These are phyloP conservation scores for Paelopatides confundens DNA, from an alignment of 53 echinoderm and acorn worm species.

Conservation along the genomic window DNA sequence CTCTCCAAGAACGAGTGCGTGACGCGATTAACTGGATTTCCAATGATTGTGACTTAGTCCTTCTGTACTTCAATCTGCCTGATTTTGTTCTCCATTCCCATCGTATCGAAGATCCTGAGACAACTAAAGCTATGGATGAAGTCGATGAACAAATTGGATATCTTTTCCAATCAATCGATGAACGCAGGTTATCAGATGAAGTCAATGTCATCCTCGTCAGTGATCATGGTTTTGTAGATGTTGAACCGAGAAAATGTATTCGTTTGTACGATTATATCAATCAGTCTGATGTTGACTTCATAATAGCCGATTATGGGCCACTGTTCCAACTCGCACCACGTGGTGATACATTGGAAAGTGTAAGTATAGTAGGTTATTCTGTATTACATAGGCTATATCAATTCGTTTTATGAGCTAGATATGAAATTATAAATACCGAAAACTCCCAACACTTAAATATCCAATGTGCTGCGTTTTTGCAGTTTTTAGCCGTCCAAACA, in stretches of 20 bases:
- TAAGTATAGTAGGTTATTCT: neutral
- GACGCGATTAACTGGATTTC: conserved; percentile 37
- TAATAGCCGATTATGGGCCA: conserved; percentile 57
- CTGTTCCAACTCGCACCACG: conserved; percentile 37
- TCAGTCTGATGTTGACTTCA: conserved; percentile 48
- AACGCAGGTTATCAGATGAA: conserved; percentile 44
- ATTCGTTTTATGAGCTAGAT: too few relatives aligned
- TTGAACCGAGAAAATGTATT: conserved; percentile 43
- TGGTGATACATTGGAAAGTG: neutral
- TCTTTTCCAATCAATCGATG: conserved; percentile 20
- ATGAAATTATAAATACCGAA: too few relatives aligned
- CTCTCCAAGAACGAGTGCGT: neutral
- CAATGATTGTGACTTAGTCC: conserved; percentile 51
- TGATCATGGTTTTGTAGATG: conserved; percentile 57
- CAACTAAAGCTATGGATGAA: conserved; percentile 6
- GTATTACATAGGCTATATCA: too few relatives aligned
- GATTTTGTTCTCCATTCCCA: conserved; percentile 47
- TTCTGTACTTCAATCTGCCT: conserved; percentile 55
- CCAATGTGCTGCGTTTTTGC: too few relatives aligned
- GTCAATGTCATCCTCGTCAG: conserved; percentile 58
- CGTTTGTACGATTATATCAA: conserved; percentile 58
- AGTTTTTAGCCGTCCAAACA: too few relatives aligned
- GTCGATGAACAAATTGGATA: conserved; percentile 38
- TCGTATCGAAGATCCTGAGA: neutral
- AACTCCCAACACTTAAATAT: too few relatives aligned